These are phyloP conservation scores for Oryzias dopingdopingensis DNA, from an alignment of 2,797 vertebrate species.

Conservation along the genomic window DNA sequence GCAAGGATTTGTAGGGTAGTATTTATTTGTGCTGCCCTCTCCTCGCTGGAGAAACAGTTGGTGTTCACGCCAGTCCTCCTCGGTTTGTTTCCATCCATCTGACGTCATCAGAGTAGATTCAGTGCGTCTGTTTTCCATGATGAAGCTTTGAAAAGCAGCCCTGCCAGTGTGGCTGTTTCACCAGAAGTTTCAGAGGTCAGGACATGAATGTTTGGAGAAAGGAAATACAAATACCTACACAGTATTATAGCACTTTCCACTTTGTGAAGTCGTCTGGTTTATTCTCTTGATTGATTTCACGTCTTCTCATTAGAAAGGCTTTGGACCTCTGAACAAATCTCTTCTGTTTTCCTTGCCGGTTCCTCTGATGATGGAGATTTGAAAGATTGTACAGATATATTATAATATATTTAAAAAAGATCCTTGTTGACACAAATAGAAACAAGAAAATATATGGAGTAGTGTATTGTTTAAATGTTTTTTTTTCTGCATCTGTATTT, in stretches of 20 bases:
- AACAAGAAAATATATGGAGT: slow-evolving; percentile 33
- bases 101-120: slow-evolving; percentile 33
- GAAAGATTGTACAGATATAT: slow-evolving; percentile 53
- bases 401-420: slow-evolving; percentile 16
- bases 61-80: slow-evolving; percentile 63
- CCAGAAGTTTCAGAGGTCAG: slow-evolving; percentile 14
- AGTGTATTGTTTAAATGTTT: slow-evolving; percentile 39
- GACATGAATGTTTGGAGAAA: slow-evolving; percentile 62
- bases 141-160: slow-evolving; percentile 34
- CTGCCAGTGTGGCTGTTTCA: slow-evolving; percentile 26
- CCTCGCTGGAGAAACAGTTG: slow-evolving; percentile 33
- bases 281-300: slow-evolving; percentile 9
- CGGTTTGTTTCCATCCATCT: slow-evolving; percentile 47
- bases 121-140: slow-evolving; percentile 35
- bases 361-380: slow-evolving; percentile 59
- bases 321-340: slow-evolving; percentile 61
- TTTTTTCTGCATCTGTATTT: slow-evolving; percentile 41
- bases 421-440: slow-evolving; percentile 42
- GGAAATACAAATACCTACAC: slow-evolving; percentile 47
- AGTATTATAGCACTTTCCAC: slow-evolving; percentile 61
- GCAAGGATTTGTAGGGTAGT: slow-evolving; percentile 36
- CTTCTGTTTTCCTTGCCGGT: slow-evolving; percentile 27
- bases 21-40: slow-evolving; percentile 57
- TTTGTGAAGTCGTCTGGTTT: slow-evolving; percentile 22
- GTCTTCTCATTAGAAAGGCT: slow-evolving; percentile 28